Conservation (phyloP, 2,113 vertebrate species). For the Hypanus sabinus region DNA sequence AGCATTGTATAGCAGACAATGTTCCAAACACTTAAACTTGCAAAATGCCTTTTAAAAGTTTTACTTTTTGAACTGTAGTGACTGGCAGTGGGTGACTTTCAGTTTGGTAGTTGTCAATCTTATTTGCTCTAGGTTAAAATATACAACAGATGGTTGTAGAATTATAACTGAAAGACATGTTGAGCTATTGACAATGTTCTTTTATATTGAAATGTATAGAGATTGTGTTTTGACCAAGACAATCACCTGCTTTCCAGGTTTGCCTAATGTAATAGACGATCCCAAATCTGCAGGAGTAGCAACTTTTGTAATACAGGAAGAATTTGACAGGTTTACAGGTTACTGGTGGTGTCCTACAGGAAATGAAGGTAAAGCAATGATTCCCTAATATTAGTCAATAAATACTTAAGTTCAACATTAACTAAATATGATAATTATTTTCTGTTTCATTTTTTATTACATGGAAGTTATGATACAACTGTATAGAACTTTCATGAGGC, state of each 20-base stretch:
- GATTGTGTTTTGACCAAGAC: neutral
- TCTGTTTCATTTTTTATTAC: neutral
- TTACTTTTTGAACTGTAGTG: neutral
- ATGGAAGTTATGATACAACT: too few species aligned
- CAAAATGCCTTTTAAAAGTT: neutral
- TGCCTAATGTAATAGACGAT: conserved; percentile 82
- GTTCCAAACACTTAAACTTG: neutral
- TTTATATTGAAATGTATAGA: neutral
- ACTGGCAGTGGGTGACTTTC: neutral
- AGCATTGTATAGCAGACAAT: neutral
- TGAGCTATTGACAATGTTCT: neutral
- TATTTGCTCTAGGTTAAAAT: too few species aligned
- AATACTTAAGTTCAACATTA: neutral
- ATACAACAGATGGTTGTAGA: neutral
- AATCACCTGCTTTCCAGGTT: conserved; percentile 53
- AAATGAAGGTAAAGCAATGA: conserved; percentile 63
- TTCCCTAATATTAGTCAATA: neutral
- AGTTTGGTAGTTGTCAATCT: neutral
- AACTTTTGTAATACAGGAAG: conserved; percentile 96
- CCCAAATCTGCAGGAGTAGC: conserved; percentile 89
- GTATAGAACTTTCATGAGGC: too few species aligned
- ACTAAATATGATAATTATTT: neutral
- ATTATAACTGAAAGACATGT: neutral
- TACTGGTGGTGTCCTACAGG: conserved; percentile 92
- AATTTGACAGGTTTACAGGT: conserved; percentile 92